Evolutionary conservation across 2,888 invertebrate species (phyloP).

Genomic region (Incurvaria masculella): DNA sequence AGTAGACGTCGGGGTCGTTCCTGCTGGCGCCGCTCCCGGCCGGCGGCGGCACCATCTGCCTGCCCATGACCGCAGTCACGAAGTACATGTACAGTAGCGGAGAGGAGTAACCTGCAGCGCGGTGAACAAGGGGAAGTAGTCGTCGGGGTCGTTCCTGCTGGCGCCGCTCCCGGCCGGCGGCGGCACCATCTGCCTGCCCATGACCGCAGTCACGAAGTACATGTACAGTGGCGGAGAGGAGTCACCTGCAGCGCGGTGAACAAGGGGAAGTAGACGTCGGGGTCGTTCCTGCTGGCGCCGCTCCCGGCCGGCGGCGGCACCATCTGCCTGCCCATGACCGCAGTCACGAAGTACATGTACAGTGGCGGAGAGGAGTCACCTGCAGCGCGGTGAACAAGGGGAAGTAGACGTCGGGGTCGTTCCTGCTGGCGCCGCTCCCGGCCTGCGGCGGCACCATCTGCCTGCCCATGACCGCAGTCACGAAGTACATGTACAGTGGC

Average conservation of each 20-base stretch:
- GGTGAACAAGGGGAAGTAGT: constrained; percentile 89
- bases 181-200: constrained; percentile 83
- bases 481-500: constrained; percentile 89
- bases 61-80: constrained; percentile 81
- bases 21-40: constrained; percentile 46
- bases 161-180: constrained; percentile 47
- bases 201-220: constrained; percentile 84
- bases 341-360: constrained; percentile 90
- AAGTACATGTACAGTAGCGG: constrained; percentile 89
- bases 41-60: constrained; percentile 71
- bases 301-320: constrained; percentile 56
- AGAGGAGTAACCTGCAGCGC: constrained; percentile 89
- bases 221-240: constrained; percentile 88
- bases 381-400: constrained; percentile 89
- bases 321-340: constrained; percentile 84
- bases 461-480: constrained; percentile 82
- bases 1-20: constrained; percentile 76
- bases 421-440: constrained; percentile 42
- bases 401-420: constrained; percentile 80
- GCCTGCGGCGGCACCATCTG: constrained; percentile 70
- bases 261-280: constrained; percentile 86
- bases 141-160: constrained; percentile 64
- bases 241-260: constrained; percentile 87
- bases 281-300: constrained; percentile 52
- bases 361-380: too few species aligned